A percentile compares a stretch with the other conserved stretches of the same genome.
phyloP scores from a whole-genome alignment of 2,888 invertebrate genomes.

The Leptopilina myrica region DNA sequence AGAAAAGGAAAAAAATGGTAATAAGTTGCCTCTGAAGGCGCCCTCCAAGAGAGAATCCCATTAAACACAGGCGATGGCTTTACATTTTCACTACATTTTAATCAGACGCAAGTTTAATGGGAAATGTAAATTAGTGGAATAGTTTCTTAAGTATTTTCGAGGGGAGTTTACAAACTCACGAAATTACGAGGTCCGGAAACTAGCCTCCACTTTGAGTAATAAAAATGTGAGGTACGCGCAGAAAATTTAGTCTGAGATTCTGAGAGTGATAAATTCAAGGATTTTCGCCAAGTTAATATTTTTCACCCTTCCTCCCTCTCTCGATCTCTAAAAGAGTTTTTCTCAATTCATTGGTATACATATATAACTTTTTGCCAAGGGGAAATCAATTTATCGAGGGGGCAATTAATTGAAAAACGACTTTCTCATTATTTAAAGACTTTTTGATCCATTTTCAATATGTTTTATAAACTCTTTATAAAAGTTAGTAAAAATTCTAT shows the following conservation, averaged over 20 bases:
- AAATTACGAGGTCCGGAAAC: conserved; percentile 30
- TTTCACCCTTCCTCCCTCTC: not conserved
- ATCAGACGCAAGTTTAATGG: conserved; percentile 37
- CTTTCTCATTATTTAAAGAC: not conserved
- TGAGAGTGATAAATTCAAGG: conserved; percentile 21
- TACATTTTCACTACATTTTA: conserved; percentile 38
- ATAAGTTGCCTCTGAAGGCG: conserved; percentile 33
- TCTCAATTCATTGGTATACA: not conserved
- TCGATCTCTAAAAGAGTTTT: not conserved
- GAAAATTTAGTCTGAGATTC: conserved; percentile 18
- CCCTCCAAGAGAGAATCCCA: conserved; percentile 24
- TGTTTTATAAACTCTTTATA: too few species aligned
- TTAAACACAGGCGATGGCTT: conserved; percentile 26
- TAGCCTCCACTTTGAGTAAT: conserved; percentile 30
- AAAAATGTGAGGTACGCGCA: conserved; percentile 25
- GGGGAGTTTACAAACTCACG: conserved; percentile 36
- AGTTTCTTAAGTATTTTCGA: conserved; percentile 37
- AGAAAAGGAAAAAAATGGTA: not conserved
- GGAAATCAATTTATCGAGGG: too few species aligned
- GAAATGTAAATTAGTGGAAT: conserved; percentile 38
- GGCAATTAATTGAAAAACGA: too few species aligned
- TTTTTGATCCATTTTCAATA: too few species aligned
- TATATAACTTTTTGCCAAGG: not conserved
- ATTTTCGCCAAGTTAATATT: conserved; percentile 24
- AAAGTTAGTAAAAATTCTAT: too few species aligned